phyloP scores from a whole-genome alignment of 2,888 invertebrate genomes.

The Gerosis bhagava region DNA sequence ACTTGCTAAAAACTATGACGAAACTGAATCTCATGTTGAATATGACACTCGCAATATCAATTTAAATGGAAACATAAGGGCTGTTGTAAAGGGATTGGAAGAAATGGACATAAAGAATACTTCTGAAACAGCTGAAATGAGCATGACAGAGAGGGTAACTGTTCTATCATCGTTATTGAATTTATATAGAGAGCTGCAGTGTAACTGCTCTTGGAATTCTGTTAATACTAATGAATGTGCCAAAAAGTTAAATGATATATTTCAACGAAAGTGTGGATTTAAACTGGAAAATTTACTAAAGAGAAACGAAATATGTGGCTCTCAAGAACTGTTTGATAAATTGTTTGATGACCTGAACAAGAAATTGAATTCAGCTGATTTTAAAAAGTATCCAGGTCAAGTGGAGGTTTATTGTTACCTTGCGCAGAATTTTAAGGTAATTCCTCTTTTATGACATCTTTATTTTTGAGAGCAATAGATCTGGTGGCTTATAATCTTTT shows the following conservation, averaged over 20 bases:
- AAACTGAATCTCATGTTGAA: constrained; percentile 50
- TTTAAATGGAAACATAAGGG: constrained; percentile 43
- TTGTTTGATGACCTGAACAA: constrained; percentile 53
- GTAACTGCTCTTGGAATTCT: constrained; percentile 52
- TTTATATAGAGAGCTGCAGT: constrained; percentile 52
- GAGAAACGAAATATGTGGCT: constrained; percentile 40
- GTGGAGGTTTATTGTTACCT: constrained; percentile 58
- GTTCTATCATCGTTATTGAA: constrained; percentile 51
- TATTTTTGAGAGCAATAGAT: too few relatives aligned
- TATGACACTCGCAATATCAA: constrained; percentile 48
- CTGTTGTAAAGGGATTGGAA: constrained; percentile 44
- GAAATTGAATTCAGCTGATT: constrained; percentile 53
- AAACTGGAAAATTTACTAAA: constrained; percentile 45
- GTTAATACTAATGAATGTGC: constrained; percentile 43
- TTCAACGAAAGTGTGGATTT: constrained; percentile 46
- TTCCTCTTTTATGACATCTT: too few relatives aligned
- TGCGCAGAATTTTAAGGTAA: constrained; percentile 51
- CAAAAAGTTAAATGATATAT: constrained; percentile 45
- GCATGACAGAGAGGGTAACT: constrained; percentile 34
- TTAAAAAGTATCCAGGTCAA: constrained; percentile 61
- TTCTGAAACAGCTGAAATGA: constrained; percentile 27
- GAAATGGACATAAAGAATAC: constrained; percentile 39
- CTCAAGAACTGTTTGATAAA: constrained; percentile 58
- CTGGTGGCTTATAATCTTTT: too few relatives aligned
- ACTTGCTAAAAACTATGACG: constrained; percentile 53